Conservation (phyloP, 1,140 invertebrate genomes). For the Drosophila sturtevanti region DNA sequence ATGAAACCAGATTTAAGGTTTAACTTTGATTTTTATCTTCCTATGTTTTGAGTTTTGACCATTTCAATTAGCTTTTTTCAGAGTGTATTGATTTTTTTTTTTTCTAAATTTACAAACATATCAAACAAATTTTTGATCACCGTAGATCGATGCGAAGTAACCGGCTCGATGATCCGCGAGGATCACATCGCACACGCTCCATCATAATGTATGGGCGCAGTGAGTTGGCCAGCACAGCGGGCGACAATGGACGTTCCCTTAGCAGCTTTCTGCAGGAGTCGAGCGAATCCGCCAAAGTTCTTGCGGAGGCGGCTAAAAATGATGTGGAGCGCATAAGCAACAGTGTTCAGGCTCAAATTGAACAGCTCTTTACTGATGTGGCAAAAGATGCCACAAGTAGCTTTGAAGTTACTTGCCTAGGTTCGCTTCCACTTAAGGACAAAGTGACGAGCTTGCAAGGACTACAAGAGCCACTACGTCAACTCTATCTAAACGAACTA, state of each 20-base stretch:
- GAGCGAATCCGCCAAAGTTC: slow-evolving; percentile 64
- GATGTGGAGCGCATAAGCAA: slow-evolving; percentile 85
- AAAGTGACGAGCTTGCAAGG: slow-evolving; percentile 92
- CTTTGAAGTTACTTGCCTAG: slow-evolving; percentile 91
- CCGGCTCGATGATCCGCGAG: slow-evolving; percentile 77
- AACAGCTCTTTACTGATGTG: slow-evolving; percentile 92
- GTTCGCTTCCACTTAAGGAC: slow-evolving; percentile 89
- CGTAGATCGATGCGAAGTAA: slow-evolving; percentile 76
- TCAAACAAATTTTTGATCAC: background rate
- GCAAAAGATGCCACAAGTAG: slow-evolving; percentile 86
- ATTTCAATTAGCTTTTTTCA: no score
- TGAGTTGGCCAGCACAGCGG: slow-evolving; percentile 75
- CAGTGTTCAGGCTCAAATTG: slow-evolving; percentile 92
- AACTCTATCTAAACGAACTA: slow-evolving; percentile 87
- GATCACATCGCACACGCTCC: slow-evolving; percentile 80
- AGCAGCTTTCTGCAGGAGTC: slow-evolving; percentile 75
- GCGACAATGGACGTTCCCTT: slow-evolving; percentile 65
- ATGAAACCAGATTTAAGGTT: no score
- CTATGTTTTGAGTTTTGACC: no score
- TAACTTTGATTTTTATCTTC: no score
- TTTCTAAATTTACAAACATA: background rate
- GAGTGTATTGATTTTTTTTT: background rate
- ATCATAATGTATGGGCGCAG: slow-evolving; percentile 82
- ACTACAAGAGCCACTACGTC: slow-evolving; percentile 90
- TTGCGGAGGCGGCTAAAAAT: slow-evolving; percentile 73